A percentile compares a stretch with the other conserved stretches of the same genome.
phyloP scores from a whole-genome alignment of 2,888 invertebrate species.

The Phytoseiulus persimilis region DNA sequence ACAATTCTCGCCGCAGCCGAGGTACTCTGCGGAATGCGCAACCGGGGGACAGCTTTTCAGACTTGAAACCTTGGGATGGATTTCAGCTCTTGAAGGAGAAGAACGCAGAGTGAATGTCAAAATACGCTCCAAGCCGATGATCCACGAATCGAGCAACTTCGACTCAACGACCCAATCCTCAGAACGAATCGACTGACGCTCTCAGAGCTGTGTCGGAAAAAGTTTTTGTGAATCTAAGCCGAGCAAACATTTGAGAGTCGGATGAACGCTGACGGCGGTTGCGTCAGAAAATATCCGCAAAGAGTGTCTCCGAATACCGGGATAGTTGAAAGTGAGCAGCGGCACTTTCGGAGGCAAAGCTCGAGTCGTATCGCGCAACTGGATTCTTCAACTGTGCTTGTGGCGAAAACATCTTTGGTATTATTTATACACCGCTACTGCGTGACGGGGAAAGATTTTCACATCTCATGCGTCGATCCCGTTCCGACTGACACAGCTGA shows the following conservation, averaged over 20 bases:
- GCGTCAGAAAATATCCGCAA: neutral
- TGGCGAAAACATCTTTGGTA: too few species aligned
- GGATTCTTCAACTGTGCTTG: too few species aligned
- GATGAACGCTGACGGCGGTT: neutral
- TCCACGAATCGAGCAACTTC: neutral
- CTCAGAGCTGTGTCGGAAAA: neutral
- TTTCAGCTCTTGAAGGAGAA: neutral
- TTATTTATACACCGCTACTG: too few species aligned
- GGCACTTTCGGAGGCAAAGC: neutral
- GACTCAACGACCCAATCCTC: neutral
- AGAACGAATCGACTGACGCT: neutral
- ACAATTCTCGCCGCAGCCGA: neutral
- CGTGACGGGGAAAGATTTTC: too few species aligned
- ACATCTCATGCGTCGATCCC: too few species aligned
- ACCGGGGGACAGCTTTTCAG: neutral
- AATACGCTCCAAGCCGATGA: neutral
- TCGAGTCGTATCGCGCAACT: neutral
- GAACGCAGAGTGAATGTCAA: neutral
- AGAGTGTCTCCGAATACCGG: neutral
- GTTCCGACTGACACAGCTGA: too few species aligned
- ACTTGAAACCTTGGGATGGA: neutral
- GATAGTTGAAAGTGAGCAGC: neutral
- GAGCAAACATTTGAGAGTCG: neutral
- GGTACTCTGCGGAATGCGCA: neutral
- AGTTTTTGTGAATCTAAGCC: neutral